A percentile compares a stretch with the other conserved stretches of the same genome.
Conservation (phyloP, 2,113 vertebrate genomes). For the Elephas maximus region DNA sequence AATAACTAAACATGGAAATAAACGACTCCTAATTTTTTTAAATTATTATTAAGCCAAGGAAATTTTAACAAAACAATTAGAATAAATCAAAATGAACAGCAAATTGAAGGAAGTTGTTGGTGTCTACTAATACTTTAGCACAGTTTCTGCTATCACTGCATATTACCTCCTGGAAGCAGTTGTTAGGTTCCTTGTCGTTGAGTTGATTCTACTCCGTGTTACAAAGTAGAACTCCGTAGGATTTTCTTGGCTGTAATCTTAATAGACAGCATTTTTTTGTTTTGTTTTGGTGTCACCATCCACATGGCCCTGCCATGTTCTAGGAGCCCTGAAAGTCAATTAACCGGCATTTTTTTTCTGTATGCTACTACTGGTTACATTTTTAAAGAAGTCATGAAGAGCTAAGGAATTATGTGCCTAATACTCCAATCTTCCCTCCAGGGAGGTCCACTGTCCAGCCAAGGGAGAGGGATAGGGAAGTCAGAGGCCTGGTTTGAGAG, state of each 20-base stretch:
- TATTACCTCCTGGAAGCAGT: conserved; percentile 62
- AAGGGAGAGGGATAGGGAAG: not conserved
- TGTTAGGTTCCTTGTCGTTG: not conserved
- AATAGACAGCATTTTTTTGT: too few species aligned
- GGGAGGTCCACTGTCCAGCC: not conserved
- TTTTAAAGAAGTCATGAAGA: not conserved
- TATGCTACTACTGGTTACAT: not conserved
- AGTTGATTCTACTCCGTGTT: not conserved
- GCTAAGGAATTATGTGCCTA: too few species aligned
- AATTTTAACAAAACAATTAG: conserved; percentile 19
- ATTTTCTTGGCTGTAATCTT: not conserved
- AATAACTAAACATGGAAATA: conserved; percentile 77
- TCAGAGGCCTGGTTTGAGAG: not conserved
- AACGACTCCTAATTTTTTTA: not conserved
- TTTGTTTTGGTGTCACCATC: conserved; percentile 79
- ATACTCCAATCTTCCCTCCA: not conserved
- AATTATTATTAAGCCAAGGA: conserved; percentile 51
- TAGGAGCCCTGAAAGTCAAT: not conserved
- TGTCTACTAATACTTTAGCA: conserved; percentile 62
- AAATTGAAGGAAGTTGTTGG: conserved; percentile 64
- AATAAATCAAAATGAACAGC: conserved; percentile 75
- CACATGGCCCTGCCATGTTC: conserved; percentile 75
- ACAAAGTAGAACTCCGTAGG: not conserved
- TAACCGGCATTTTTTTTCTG: not conserved
- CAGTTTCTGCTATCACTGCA: conserved; percentile 66